A percentile compares a stretch with the other conserved stretches of the same genome.
Evolutionary conservation across 2,113 vertebrate species (phyloP).

Genomic region (Petaurus breviceps): DNA sequence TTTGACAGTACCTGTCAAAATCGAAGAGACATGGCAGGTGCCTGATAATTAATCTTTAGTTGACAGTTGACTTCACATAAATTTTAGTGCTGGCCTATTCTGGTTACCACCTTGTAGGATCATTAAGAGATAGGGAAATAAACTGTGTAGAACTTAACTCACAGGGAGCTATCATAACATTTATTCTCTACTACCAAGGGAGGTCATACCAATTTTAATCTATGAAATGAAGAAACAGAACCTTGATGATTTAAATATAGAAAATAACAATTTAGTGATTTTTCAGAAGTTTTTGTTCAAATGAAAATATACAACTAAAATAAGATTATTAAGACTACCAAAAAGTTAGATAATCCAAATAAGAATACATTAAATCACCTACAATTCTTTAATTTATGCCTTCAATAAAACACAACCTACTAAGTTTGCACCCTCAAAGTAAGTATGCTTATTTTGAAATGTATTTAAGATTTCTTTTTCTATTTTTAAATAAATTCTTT

Average conservation of each 20-base stretch:
- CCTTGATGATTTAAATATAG: constrained; percentile 15
- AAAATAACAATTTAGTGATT: neutral
- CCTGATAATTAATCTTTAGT: neutral
- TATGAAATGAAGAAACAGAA: constrained; percentile 22
- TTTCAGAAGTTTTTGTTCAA: constrained; percentile 26
- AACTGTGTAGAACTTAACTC: neutral
- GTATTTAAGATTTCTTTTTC: neutral
- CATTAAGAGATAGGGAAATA: neutral
- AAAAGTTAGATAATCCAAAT: constrained; percentile 20
- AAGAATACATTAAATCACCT: neutral
- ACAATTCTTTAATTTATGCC: neutral
- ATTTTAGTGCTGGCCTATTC: constrained; percentile 18
- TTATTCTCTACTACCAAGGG: constrained; percentile 10
- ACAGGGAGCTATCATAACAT: neutral
- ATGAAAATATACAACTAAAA: constrained; percentile 31
- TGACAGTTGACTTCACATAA: constrained; percentile 18
- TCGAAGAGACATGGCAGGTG: neutral
- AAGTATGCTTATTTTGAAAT: constrained; percentile 45
- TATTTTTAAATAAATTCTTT: neutral
- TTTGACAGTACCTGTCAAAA: neutral
- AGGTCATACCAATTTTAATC: neutral
- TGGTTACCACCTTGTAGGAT: neutral
- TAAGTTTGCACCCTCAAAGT: neutral
- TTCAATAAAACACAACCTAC: neutral
- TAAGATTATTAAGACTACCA: neutral